Percentiles rank a stretch among this genome's conserved stretches.
Evolutionary conservation across 2,113 vertebrate genomes (phyloP).

Genomic region (Casuarius casuarius): DNA sequence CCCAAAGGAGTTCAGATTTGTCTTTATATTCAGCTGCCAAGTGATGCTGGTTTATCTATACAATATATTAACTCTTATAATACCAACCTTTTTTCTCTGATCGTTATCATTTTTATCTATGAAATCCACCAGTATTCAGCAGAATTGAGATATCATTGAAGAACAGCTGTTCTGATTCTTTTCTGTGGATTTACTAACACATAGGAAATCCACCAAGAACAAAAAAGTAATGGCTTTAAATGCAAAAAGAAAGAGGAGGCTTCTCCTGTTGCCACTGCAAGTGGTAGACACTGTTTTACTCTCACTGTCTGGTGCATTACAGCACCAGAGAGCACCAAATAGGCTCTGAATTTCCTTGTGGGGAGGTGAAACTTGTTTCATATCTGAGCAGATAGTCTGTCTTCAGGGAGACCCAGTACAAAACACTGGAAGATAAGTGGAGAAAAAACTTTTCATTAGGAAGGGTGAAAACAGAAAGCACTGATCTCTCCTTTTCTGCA

Average conservation of each 20-base stretch:
- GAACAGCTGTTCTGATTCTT: not conserved
- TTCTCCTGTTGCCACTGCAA: not conserved
- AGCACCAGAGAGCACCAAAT: no score
- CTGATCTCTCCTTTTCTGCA: not conserved
- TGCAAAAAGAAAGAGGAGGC: not conserved
- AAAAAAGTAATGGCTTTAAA: not conserved
- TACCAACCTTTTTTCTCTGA: not conserved
- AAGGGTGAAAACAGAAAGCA: not conserved
- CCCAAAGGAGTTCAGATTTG: constrained; percentile 1
- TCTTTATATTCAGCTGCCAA: constrained; percentile 22
- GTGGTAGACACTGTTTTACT: not conserved
- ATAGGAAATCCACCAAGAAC: not conserved
- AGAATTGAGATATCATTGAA: not conserved
- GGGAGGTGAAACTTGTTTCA: not conserved
- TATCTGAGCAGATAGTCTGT: not conserved
- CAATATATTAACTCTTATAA: constrained; percentile 4
- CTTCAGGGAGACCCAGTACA: not conserved
- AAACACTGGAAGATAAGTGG: not conserved
- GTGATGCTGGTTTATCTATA: not conserved
- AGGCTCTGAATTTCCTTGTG: not conserved
- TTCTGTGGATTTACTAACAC: not conserved
- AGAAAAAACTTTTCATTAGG: not conserved
- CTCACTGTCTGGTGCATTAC: not conserved
- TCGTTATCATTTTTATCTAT: not conserved
- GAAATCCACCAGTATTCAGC: not conserved